Evolutionary conservation across 2,113 vertebrate species (phyloP).

Genomic region (Hemiscyllium ocellatum): DNA sequence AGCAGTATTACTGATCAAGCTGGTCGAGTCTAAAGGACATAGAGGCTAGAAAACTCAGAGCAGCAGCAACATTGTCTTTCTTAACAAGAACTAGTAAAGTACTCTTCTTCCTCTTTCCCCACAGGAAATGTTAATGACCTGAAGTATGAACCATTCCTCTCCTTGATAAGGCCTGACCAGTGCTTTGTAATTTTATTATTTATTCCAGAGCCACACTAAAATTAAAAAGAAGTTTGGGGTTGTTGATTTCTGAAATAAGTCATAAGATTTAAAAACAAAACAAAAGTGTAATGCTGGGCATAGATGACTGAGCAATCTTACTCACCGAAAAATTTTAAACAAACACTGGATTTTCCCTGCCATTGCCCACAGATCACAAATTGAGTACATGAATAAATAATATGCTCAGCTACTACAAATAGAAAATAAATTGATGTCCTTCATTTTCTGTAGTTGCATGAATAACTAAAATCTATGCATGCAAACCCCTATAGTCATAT

Average conservation of each 20-base stretch:
- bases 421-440: background rate
- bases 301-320: background rate
- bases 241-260: background rate
- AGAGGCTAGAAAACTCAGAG: background rate
- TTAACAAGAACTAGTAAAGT: background rate
- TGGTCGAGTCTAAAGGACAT: no score
- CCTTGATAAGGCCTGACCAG: no score
- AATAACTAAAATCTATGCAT: constrained; percentile 24
- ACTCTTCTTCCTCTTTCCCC: background rate
- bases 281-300: background rate
- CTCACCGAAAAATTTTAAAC: background rate
- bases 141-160: no score
- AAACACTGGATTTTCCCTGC: background rate
- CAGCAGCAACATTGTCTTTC: background rate
- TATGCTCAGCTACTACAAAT: background rate
- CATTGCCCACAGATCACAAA: background rate
- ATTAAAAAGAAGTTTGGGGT: background rate
- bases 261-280: background rate
- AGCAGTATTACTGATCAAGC: no score
- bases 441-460: background rate
- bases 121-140: background rate
- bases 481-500: background rate
- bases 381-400: background rate
- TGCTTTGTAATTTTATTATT: no score
- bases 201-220: background rate